Percentiles rank a stretch among this genome's conserved stretches.
phyloP scores from a whole-genome alignment of 2,113 vertebrate species.

The Atherinomorus stipes region DNA sequence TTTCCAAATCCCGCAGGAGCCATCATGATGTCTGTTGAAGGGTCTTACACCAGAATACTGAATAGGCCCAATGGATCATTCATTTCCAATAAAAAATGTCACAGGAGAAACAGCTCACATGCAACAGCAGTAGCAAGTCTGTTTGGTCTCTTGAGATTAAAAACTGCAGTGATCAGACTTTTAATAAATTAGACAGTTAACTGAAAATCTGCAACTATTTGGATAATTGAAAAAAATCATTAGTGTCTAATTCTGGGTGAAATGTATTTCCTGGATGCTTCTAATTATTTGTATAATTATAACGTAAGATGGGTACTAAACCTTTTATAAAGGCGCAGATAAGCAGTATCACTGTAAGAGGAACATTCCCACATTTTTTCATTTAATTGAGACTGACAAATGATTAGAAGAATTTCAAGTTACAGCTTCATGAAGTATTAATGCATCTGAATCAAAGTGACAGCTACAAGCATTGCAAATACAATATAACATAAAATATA shows the following conservation, averaged over 20 bases:
- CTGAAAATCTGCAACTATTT: background rate
- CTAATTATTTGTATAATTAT: background rate
- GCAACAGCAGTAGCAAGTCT: conserved; percentile 4
- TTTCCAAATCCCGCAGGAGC: conserved; percentile 58
- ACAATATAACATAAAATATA: no score
- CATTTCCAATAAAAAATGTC: conserved; percentile 35
- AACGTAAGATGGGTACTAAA: no score
- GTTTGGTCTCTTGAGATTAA: background rate
- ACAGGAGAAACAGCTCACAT: conserved; percentile 23
- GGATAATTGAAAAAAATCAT: background rate
- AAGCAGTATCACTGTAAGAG: background rate
- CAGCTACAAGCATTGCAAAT: no score
- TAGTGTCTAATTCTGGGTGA: background rate
- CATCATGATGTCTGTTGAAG: conserved; percentile 61
- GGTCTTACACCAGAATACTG: conserved; percentile 65
- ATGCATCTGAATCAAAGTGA: no score
- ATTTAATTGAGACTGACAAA: background rate
- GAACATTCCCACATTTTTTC: background rate
- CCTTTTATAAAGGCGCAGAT: background rate
- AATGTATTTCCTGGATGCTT: background rate
- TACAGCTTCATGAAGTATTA: no score
- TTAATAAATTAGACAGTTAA: background rate
- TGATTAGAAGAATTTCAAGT: no score
- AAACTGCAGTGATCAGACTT: background rate
- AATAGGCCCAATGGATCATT: conserved; percentile 54